Base-by-base conservation (phyloP, 1,140 invertebrate genomes). In the Orius insidiosus region DNA sequence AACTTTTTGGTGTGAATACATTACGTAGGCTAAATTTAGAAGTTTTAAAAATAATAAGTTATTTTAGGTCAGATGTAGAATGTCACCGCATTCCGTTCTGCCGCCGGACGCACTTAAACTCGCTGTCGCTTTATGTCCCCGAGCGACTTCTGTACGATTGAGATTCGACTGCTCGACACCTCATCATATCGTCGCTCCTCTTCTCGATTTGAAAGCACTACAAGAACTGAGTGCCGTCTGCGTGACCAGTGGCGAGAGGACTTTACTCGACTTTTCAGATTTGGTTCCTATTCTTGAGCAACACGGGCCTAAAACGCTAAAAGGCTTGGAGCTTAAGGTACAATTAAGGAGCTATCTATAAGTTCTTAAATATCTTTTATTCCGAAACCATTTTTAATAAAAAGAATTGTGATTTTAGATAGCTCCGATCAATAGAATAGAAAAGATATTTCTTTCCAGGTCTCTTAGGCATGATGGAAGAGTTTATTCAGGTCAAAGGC, bases 291-390 rank as follows among this genome's bases (percentile, higher is more conserved):
- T 58, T 3, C 43, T 60, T 5, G 49, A 57, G 13, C 40, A 49
- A 13, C 54, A 56, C 18, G 57, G 57, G 9, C 34, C 51, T 1
- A 38, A 24, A 2, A 33, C 47, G 10, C 48, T 59, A 2, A 36
- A 16, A 13, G 44, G 45, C 10, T 47, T 60, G 18, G 58, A 60
- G 39, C 45, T 60, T 8, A 60, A 60, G 54, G 58, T 59, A 50
- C 37, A n/a, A n/a, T n/a, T n/a, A n/a, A n/a, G n/a, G n/a, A n/a
- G n/a, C n/a, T n/a, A 3, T 16, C 35, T 46, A 5, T 11, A 13
- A 8, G 6, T 5, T 42, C 5, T 14, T 42, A 33, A 33, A 33
- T n/a, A 33, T 7, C n/a, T 7, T n/a, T 33, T 33, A 7, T 33
- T 33, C 32, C n/a, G 32, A 33, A 33, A 33, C 32, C 7, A n/a